Base-by-base conservation (phyloP, 2,113 vertebrate species). In the Felis chaus region DNA sequence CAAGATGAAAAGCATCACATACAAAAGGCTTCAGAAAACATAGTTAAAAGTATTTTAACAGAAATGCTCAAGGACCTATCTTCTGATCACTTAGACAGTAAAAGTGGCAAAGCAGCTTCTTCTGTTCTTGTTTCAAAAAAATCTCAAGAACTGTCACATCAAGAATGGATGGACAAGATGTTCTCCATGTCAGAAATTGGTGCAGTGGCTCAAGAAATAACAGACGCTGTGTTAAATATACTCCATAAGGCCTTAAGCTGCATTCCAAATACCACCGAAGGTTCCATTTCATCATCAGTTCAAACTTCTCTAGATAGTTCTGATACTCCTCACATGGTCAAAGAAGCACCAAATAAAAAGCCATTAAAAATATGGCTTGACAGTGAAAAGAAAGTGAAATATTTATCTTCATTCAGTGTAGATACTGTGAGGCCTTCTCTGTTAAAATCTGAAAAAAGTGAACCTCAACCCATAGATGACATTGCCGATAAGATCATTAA, bases 351-450 rank as follows among this genome's bases (percentile, higher is more conserved):
- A 65, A 81, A 66, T 74, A 81, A 92, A 86, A 88, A 80, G 4
- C 25, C 97, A 80, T 39, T 97, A 57, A 83, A 97, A 11, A 71
- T 91, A 61, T 97, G 95, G 97, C 97, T 98, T 78, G 79, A 97
- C 25, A 98, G 97, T 91, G 96, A 97, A 39, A 98, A 95, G 63
- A 98, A 98, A 91, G 93, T 98, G 89, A 98, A 98, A 91, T 94
- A 79, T 82, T 93, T 98, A 74, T 97, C 97, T 71, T 94, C 94
- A 29, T 21, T 93, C 0, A 13, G 92, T 18, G 6, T 53, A 84
- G 89, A 95, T 57, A 13, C 84, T 36, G 5, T 9, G 74, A 86
- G 68, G 14, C 13, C 73, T 61, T 61, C 85, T 23, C 39, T 5
- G 6, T 79, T 86, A 66, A 61, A 87, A 63, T 91, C 68, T 76